Conservation (phyloP, 92 coral and sea anemone species). For the Zoanthus gigantus region DNA sequence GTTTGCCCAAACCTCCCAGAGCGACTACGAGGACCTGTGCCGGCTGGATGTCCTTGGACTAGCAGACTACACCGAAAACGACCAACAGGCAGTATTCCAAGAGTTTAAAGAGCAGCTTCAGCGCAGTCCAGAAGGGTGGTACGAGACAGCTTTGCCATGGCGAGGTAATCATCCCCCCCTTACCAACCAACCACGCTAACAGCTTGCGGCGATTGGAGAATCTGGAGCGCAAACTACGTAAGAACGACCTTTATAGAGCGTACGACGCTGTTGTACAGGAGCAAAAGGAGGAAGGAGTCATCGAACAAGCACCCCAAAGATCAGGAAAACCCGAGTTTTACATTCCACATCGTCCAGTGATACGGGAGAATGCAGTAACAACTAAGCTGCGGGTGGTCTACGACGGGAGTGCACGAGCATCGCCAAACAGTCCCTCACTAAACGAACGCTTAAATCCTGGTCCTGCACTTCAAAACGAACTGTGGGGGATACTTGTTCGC, state of each 20-base stretch:
- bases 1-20: constrained; percentile 25
- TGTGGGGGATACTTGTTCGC: constrained; percentile 39
- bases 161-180: constrained; percentile 29
- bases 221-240: constrained; percentile 5
- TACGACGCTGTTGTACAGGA: constrained; percentile 23
- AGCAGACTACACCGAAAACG: constrained; percentile 22
- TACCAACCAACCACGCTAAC: constrained; percentile 26
- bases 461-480: constrained; percentile 43
- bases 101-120: constrained; percentile 50
- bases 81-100: constrained; percentile 21
- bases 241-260: background rate
- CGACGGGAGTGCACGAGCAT: constrained; percentile 36
- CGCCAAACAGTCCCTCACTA: constrained; percentile 7
- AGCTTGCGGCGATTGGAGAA: constrained; percentile 9
- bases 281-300: background rate
- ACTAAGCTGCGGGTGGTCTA: constrained; percentile 47
- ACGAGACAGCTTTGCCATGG: constrained; percentile 50
- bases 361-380: constrained; percentile 38
- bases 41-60: constrained; percentile 45
- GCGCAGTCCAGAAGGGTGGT: constrained; percentile 40
- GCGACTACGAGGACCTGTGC: constrained; percentile 44
- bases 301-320: background rate
- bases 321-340: background rate
- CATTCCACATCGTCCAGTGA: constrained; percentile 4
- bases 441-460: constrained; percentile 47